Evolutionary conservation across 1,140 invertebrate species (phyloP), one percentile per base, ranked within the genome.

Genomic region (Proctacanthus coquilletti): DNA sequence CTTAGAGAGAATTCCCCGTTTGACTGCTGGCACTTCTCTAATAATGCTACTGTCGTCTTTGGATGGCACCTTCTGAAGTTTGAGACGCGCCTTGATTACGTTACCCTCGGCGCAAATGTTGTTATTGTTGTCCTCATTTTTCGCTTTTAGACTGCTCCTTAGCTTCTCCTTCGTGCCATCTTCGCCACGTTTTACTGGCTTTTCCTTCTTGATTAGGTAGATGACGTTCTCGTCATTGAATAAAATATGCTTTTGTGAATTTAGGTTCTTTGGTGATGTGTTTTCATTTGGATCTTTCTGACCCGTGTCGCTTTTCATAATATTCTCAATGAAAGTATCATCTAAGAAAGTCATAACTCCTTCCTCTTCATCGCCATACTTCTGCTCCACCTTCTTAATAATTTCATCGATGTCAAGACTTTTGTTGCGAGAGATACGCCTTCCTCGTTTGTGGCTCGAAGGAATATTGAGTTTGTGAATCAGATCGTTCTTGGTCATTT

Each of bases 141-240:
- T 27, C 8, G 8, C 23, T 27, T 13, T 27, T 8, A 27, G 13
- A 27, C 9, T 27, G 25, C n/a, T 27, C n/a, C n/a, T 9, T 9
- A 27, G 25, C 25, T n/a, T 9, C 25, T 33, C 31, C 11, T 8
- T 8, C 11, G 8, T 15, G 18, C 19, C 19, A 27, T 40, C 2
- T 21, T 34, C 32, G 39, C 11, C 9, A 18, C 31, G 17, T 42
- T 43, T 29, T 51, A 54, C 32, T 19, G 15, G 34, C 10, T 51
- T 45, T 38, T 58, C 55, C 39, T 58, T 56, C 32, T 56, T 52
- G 5, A 58, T 58, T 8, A 58, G 43, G 18, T 58, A 58, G 9
- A 58, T 50, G 0, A 47, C 52, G 5, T 58, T 58, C 38, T 58
- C 55, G 18, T 58, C 55, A 21, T 58, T 58, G 41, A 58, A 58